Percentiles rank a stretch among this genome's conserved stretches.
phyloP scores from a whole-genome alignment of 1,140 invertebrate genomes.

The Cydia pomonella region DNA sequence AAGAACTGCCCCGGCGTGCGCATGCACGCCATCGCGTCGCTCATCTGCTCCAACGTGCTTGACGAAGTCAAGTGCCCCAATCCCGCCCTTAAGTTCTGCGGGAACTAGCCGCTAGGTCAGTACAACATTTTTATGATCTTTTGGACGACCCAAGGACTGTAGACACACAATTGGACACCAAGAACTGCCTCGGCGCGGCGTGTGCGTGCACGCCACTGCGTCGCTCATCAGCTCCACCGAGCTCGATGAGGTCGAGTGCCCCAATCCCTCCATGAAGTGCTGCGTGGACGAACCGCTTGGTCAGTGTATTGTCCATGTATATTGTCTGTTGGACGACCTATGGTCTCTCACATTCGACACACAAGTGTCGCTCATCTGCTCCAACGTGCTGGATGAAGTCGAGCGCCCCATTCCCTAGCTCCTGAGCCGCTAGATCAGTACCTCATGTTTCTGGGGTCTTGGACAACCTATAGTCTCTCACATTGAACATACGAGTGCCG shows the following conservation, averaged over 20 bases:
- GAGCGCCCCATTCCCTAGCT: too few relatives aligned
- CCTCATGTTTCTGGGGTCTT: too few relatives aligned
- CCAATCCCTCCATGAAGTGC: conserved; percentile 89
- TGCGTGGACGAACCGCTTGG: conserved; percentile 86
- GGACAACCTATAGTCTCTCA: too few relatives aligned
- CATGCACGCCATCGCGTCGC: conserved; percentile 89
- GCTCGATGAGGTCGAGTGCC: conserved; percentile 89
- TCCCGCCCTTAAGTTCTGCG: conserved; percentile 73
- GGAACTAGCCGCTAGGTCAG: conserved; percentile 83
- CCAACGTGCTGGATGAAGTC: not conserved
- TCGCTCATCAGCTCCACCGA: conserved; percentile 92
- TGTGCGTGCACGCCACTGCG: conserved; percentile 90
- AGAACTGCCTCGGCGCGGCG: conserved; percentile 92
- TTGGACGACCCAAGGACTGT: too few relatives aligned
- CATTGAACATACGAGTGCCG: conserved; percentile 90
- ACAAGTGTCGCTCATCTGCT: conserved; percentile 82
- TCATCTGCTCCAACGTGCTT: conserved; percentile 53
- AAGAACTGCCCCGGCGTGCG: conserved; percentile 93
- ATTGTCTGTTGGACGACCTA: conserved; percentile 88
- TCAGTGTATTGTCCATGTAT: conserved; percentile 39
- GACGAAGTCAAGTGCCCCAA: too few relatives aligned
- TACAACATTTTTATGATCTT: too few relatives aligned
- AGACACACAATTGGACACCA: conserved; percentile 90
- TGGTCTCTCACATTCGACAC: conserved; percentile 91
- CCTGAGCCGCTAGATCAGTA: conserved; percentile 82